These are phyloP conservation scores for Euthynnus affinis DNA, from an alignment of 2,797 vertebrate genomes.

Conservation along the genomic window DNA sequence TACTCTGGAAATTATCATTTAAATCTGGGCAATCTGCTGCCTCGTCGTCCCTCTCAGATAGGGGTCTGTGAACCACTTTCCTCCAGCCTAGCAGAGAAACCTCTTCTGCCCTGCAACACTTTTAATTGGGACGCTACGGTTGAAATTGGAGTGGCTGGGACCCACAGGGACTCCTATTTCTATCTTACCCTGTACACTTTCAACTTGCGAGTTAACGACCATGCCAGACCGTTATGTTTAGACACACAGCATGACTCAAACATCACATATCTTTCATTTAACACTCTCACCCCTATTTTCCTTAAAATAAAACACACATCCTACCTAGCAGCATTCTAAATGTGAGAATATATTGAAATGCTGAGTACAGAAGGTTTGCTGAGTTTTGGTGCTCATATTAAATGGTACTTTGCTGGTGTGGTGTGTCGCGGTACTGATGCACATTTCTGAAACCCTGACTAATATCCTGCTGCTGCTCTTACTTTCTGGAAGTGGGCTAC, in stretches of 20 bases:
- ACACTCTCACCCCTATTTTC: slow-evolving; percentile 56
- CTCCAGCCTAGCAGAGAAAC: slow-evolving; percentile 60
- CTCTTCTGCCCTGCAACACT: slow-evolving; percentile 71
- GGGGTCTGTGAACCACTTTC: slow-evolving; percentile 70
- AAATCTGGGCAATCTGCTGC: slow-evolving; percentile 60
- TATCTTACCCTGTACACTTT: slow-evolving; percentile 66
- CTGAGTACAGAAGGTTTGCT: slow-evolving; percentile 23
- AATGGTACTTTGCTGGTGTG: slow-evolving; percentile 32
- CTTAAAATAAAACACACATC: slow-evolving; percentile 58
- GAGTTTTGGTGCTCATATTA: slow-evolving; percentile 16
- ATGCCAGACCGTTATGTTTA: slow-evolving; percentile 70
- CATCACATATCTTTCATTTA: slow-evolving; percentile 58
- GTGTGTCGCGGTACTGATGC: slow-evolving; percentile 34
- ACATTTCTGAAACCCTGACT: slow-evolving; percentile 43
- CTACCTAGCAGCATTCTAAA: slow-evolving; percentile 40
- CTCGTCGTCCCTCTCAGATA: slow-evolving; percentile 49
- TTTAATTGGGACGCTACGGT: slow-evolving; percentile 81
- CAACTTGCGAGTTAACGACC: slow-evolving; percentile 68
- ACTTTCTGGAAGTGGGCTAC: slow-evolving; percentile 35
- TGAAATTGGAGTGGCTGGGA: slow-evolving; percentile 75
- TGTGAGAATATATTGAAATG: slow-evolving; percentile 40
- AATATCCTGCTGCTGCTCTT: slow-evolving; percentile 39
- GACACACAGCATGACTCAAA: slow-evolving; percentile 57
- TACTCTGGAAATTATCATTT: slow-evolving; percentile 54
- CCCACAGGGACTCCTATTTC: slow-evolving; percentile 77